These are phyloP conservation scores for Quadroppia sp. DNA, from an alignment of 2,888 invertebrate genomes.

Conservation along the genomic window DNA sequence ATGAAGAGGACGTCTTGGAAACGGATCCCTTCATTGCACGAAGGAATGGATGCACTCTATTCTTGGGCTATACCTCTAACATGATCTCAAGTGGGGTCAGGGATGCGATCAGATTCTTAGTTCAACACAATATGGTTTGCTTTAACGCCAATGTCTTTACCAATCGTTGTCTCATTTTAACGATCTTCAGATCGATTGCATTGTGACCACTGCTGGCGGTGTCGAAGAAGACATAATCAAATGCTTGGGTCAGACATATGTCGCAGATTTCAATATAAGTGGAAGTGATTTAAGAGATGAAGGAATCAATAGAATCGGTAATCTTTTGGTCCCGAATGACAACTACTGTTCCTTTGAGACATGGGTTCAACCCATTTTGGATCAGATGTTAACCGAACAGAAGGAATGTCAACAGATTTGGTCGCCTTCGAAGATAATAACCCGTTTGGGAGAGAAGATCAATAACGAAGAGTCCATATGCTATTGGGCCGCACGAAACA, in stretches of 20 bases:
- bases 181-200: slow-evolving; percentile 71
- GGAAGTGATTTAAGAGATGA: slow-evolving; percentile 60
- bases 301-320: slow-evolving; percentile 86
- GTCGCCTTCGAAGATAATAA: slow-evolving; percentile 85
- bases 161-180: not conserved
- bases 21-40: slow-evolving; percentile 70
- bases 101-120: slow-evolving; percentile 82
- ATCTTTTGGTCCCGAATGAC: slow-evolving; percentile 93
- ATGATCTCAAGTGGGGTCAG: slow-evolving; percentile 91
- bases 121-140: slow-evolving; percentile 70
- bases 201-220: slow-evolving; percentile 96
- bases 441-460: slow-evolving; percentile 81
- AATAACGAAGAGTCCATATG: slow-evolving; percentile 85
- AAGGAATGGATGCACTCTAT: slow-evolving; percentile 74
- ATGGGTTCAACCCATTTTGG: slow-evolving; percentile 90
- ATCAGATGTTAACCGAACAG: slow-evolving; percentile 85
- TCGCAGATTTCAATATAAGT: slow-evolving; percentile 82
- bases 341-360: slow-evolving; percentile 98
- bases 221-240: slow-evolving; percentile 99
- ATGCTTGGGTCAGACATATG: slow-evolving; percentile 87
- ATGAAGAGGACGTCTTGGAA: slow-evolving; percentile 65
- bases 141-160: not conserved
- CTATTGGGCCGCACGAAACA: slow-evolving; percentile 93
- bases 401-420: slow-evolving; percentile 58
- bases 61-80: slow-evolving; percentile 95